Conservation (phyloP, 1,140 invertebrate species). For the Drosophila mojavensis region DNA sequence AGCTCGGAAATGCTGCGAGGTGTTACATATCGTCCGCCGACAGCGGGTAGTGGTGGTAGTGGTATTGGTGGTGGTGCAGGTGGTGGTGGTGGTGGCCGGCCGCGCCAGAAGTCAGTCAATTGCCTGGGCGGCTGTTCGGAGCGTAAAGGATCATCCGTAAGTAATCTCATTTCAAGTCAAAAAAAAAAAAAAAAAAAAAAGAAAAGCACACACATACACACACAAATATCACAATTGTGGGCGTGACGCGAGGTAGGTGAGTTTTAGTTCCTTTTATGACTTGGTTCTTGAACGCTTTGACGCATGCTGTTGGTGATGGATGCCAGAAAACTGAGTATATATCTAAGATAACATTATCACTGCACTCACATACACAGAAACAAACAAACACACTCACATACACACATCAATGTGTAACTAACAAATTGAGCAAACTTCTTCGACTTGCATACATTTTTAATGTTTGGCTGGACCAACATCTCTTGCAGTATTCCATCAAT, state of each 20-base stretch:
- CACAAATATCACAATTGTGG: neutral
- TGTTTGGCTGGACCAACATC: neutral
- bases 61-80: constrained; percentile 83
- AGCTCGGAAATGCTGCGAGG: constrained; percentile 82
- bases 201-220: neutral
- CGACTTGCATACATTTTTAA: too few relatives aligned
- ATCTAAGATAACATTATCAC: neutral
- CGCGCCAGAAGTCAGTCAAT: constrained; percentile 84
- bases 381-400: constrained; percentile 19
- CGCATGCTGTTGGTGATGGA: constrained; percentile 44
- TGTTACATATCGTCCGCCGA: constrained; percentile 85
- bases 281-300: constrained; percentile 33
- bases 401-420: neutral
- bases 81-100: constrained; percentile 70
- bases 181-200: neutral
- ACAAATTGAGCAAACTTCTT: neutral
- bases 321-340: constrained; percentile 18
- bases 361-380: constrained; percentile 7
- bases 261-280: constrained; percentile 1
- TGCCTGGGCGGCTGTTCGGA: constrained; percentile 87
- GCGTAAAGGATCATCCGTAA: constrained; percentile 87
- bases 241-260: constrained; percentile 31
- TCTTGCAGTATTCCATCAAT: constrained; percentile 90
- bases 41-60: constrained; percentile 75
- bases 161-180: constrained; percentile 59